These are phyloP conservation scores for Cheilosia vernalis DNA, from an alignment of 2,888 invertebrate genomes.

Conservation along the genomic window DNA sequence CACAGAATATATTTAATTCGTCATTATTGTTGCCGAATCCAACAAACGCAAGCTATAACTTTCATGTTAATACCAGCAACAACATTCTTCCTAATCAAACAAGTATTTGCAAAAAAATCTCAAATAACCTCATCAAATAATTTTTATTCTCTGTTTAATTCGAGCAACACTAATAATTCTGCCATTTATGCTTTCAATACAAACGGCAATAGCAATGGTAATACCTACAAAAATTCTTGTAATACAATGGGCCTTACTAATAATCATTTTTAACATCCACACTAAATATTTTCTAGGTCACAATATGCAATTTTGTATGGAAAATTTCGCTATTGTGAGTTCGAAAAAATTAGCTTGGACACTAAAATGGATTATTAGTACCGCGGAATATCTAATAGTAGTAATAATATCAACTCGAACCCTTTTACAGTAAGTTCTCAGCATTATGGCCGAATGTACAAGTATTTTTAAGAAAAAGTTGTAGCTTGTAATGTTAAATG, in stretches of 20 bases:
- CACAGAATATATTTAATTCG: slow-evolving; percentile 44
- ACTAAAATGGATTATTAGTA: too few relatives aligned
- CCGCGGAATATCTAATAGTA: slow-evolving; percentile 44
- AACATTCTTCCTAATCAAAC: slow-evolving; percentile 13
- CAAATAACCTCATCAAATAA: slow-evolving; percentile 64
- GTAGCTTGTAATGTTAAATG: too few relatives aligned
- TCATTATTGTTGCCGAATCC: slow-evolving; percentile 23
- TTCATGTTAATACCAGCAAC: slow-evolving; percentile 15
- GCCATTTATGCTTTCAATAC: slow-evolving; percentile 61
- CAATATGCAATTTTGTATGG: too few relatives aligned
- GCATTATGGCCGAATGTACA: slow-evolving; percentile 76
- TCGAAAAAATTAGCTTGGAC: too few relatives aligned
- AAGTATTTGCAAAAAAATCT: slow-evolving; percentile 45
- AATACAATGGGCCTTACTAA: too few relatives aligned
- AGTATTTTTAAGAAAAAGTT: slow-evolving; percentile 76
- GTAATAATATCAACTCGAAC: slow-evolving; percentile 49
- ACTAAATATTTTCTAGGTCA: too few relatives aligned
- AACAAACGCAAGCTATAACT: slow-evolving; percentile 33
- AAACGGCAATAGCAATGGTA: slow-evolving; percentile 47
- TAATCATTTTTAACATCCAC: too few relatives aligned
- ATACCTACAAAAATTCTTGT: slow-evolving; percentile 55
- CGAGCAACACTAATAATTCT: slow-evolving; percentile 68
- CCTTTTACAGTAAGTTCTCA: slow-evolving; percentile 55
- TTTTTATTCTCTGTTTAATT: slow-evolving; percentile 75
- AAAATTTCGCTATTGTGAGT: too few relatives aligned